Evolutionary conservation across 1,140 invertebrate genomes (phyloP), one percentile per base, ranked within the genome.

Genomic region (Adoxophyes honmai): DNA sequence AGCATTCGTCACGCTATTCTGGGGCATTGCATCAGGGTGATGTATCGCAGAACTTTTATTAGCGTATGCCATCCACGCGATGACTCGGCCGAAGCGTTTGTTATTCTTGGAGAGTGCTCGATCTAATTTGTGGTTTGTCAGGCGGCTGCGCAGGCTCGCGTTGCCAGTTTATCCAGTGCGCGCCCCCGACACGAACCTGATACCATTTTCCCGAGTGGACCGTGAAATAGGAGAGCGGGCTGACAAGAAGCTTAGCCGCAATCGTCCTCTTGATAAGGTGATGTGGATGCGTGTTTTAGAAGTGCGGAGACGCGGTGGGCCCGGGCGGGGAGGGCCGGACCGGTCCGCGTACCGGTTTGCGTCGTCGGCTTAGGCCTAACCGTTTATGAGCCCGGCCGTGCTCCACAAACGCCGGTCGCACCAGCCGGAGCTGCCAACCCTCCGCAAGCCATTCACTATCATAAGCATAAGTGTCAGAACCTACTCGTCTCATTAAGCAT

Each of bases 281-380:
- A 83, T 77, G 73, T 81, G 71, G 76, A 78, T 79, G 73, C 75
- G 78, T 83, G 73, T 83, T 76, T 81, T 75, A 81, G 76, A 81
- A 75, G 77, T 58, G 62, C 64, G 75, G 35, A 34, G 38, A 53
- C 60, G 62, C 55, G 56, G 63, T 15, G 37, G 34, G 28, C 53
- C 60, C 51, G 63, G 48, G 67, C 21, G 21, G 60, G 65, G 70
- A 65, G 60, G 57, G 55, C 54, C 64, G 55, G 76, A 84, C 81
- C 80, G 81, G 85, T 86, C 80, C 60, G 62, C 68, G 71, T 78
- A 86, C 85, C 83, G 83, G 83, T 88, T 88, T 82, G 68, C 73
- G 61, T 82, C 70, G 79, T 58, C 68, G 68, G 70, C 76, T 81
- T 78, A 82, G 78, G 75, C 80, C 75, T 79, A 82, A 85, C 78